Evolutionary conservation across 2,888 invertebrate species (phyloP).

Genomic region (Ectemnius cavifrons): DNA sequence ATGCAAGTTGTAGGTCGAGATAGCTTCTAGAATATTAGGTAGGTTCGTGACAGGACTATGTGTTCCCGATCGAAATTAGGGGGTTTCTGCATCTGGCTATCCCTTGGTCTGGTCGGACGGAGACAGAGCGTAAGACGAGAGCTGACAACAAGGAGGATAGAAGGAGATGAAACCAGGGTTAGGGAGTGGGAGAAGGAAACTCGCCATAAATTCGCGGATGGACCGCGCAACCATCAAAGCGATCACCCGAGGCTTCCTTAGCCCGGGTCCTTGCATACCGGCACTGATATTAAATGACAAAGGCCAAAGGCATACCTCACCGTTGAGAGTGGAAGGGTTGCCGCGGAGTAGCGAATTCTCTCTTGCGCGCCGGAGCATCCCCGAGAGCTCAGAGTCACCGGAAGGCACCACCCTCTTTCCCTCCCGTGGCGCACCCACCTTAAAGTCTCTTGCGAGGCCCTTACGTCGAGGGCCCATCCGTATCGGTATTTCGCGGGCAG

Average conservation of each 20-base stretch:
- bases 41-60: too few relatives aligned
- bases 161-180: constrained; percentile 27
- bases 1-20: too few relatives aligned
- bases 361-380: constrained; percentile 70
- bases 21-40: too few relatives aligned
- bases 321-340: constrained; percentile 64
- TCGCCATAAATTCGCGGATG: constrained; percentile 70
- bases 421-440: constrained; percentile 37
- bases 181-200: constrained; percentile 55
- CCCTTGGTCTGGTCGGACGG: not conserved
- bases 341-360: constrained; percentile 69
- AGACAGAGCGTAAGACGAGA: constrained; percentile 7
- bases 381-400: constrained; percentile 44
- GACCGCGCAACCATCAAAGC: constrained; percentile 75
- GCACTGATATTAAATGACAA: constrained; percentile 78
- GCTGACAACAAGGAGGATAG: constrained; percentile 27
- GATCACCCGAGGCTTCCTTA: constrained; percentile 77
- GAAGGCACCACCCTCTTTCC: constrained; percentile 47
- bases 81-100: constrained; percentile 11
- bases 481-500: constrained; percentile 76
- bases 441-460: constrained; percentile 42
- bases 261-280: constrained; percentile 73
- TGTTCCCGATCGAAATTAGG: too few relatives aligned
- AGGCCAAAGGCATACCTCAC: constrained; percentile 77
- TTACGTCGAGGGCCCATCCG: constrained; percentile 64